These are phyloP conservation scores for Zosterops borbonicus DNA, from an alignment of 2,113 vertebrate species.

Conservation along the genomic window DNA sequence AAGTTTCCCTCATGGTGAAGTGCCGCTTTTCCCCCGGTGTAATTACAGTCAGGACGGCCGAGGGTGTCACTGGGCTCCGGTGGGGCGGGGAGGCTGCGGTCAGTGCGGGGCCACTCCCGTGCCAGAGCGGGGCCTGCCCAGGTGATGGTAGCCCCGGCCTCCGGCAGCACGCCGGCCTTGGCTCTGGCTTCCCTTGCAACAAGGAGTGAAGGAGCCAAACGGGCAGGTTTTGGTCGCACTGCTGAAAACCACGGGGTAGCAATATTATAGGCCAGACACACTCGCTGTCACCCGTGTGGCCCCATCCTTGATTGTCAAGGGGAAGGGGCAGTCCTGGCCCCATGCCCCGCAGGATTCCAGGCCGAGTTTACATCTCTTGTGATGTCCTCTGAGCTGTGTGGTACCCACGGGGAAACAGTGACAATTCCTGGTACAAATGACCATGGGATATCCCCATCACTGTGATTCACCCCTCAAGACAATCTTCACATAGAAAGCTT, in stretches of 20 bases:
- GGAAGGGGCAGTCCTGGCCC: background rate
- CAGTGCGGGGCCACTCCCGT: rapidly evolving
- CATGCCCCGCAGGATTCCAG: no score
- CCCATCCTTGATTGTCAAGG: rapidly evolving
- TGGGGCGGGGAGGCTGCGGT: background rate
- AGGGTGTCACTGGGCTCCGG: rapidly evolving
- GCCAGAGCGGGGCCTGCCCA: no score
- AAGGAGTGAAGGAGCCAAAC: background rate
- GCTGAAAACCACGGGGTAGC: rapidly evolving
- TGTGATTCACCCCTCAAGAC: background rate
- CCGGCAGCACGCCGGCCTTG: background rate
- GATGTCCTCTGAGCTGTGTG: background rate
- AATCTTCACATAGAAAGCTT: background rate
- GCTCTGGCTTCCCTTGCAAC: background rate
- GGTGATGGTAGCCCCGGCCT: background rate
- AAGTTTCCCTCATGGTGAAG: background rate
- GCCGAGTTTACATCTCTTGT: background rate
- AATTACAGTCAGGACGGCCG: background rate
- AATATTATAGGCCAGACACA: no score
- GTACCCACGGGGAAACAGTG: rapidly evolving
- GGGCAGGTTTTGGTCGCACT: background rate
- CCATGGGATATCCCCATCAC: no score
- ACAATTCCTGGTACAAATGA: background rate
- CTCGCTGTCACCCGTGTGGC: background rate
- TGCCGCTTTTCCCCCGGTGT: rapidly evolving